Conservation (phyloP, 64 coral and sea anemone genomes). For the Anthopleura sola region DNA sequence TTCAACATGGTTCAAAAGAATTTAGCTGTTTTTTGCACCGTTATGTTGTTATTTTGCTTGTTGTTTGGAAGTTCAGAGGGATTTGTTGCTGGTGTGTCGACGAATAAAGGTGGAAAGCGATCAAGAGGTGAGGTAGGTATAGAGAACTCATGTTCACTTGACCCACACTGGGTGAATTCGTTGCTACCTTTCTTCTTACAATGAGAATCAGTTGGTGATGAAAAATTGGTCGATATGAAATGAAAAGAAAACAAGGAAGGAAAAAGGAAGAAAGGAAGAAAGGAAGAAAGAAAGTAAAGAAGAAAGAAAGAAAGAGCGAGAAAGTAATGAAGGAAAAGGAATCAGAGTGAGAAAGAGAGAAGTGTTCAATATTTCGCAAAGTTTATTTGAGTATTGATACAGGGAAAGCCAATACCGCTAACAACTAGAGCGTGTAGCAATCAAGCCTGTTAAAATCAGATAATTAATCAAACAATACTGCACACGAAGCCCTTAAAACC, state of each 20-base stretch:
- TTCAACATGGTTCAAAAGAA: neutral
- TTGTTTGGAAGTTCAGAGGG: neutral
- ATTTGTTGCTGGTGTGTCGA: neutral
- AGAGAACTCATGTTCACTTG: too few species aligned
- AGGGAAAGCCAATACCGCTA: neutral
- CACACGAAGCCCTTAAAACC: too few species aligned
- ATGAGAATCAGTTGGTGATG: neutral
- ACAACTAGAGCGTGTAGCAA: too few species aligned
- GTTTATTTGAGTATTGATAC: neutral
- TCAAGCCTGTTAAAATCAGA: too few species aligned
- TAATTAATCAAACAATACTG: too few species aligned
- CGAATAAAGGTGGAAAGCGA: neutral
- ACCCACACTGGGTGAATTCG: too few species aligned
- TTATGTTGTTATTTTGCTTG: neutral
- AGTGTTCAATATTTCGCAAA: neutral
- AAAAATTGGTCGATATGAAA: neutral
- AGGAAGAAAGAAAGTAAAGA: too few species aligned
- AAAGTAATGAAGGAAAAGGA: neutral
- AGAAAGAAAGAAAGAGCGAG: too few species aligned
- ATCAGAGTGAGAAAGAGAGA: neutral
- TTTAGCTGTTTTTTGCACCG: neutral
- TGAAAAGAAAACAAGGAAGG: neutral
- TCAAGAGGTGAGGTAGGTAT: neutral
- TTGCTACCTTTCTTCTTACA: neutral
- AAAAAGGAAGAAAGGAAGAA: too few species aligned